phyloP scores from a whole-genome alignment of 1,140 invertebrate genomes.

The Helicoverpa armigera region DNA sequence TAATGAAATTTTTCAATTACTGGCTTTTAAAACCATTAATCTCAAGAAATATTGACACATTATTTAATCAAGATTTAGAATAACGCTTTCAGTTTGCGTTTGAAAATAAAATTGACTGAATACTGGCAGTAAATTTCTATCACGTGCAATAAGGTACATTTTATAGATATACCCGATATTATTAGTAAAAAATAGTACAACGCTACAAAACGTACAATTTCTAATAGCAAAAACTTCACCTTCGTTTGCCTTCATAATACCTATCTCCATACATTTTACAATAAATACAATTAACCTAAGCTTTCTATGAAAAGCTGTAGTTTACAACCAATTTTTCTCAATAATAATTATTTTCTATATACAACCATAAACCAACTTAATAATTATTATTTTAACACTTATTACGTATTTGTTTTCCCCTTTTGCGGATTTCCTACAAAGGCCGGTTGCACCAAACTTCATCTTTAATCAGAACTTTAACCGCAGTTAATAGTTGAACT shows the following conservation, averaged over 20 bases:
- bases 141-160: not conserved
- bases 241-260: not conserved
- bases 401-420: slow-evolving; percentile 81
- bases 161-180: not conserved
- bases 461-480: slow-evolving; percentile 39
- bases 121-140: slow-evolving; percentile 27
- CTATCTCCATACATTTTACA: slow-evolving; percentile 1
- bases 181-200: not conserved
- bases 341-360: slow-evolving; percentile 35
- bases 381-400: slow-evolving; percentile 59
- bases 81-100: not conserved
- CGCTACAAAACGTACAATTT: slow-evolving; percentile 5
- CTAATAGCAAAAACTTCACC: slow-evolving; percentile 13
- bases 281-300: slow-evolving; percentile 23
- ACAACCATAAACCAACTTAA: slow-evolving; percentile 39
- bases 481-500: slow-evolving; percentile 40
- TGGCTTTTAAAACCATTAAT: not conserved
- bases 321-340: slow-evolving; percentile 43
- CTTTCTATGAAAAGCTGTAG: slow-evolving; percentile 42
- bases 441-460: slow-evolving; percentile 41
- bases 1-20: not conserved
- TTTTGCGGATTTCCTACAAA: slow-evolving; percentile 62
- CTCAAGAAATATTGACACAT: not conserved
- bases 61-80: not conserved
- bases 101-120: slow-evolving; percentile 14